A percentile compares a stretch with the other conserved stretches of the same genome.
These are phyloP conservation scores for Mesorhabditis spiculigera DNA, from an alignment of 2,888 invertebrate species.

Conservation along the genomic window DNA sequence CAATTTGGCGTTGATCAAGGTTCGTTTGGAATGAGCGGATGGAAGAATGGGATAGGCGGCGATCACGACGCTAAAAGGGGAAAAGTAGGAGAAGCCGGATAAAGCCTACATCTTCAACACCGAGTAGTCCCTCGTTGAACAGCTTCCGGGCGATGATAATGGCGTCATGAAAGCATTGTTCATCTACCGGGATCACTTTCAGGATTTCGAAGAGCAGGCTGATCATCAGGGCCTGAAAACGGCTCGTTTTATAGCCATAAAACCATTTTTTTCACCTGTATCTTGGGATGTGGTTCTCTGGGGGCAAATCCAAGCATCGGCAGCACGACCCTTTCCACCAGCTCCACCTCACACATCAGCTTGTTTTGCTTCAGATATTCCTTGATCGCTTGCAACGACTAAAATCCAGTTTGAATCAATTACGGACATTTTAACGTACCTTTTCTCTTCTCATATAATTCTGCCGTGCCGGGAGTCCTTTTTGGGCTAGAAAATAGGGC, in stretches of 20 bases:
- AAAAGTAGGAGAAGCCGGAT: background rate
- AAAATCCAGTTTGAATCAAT: background rate
- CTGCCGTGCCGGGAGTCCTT: background rate
- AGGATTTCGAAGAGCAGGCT: background rate
- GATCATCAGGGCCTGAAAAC: background rate
- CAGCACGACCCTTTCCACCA: background rate
- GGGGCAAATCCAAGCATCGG: background rate
- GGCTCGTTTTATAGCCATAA: too few species aligned
- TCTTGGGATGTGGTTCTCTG: background rate
- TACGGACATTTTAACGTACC: background rate
- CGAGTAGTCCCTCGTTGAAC: background rate
- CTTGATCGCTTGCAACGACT: background rate
- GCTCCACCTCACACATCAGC: background rate
- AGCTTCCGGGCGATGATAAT: background rate
- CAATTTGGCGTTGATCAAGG: too few species aligned
- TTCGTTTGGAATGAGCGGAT: background rate
- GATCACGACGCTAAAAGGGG: background rate
- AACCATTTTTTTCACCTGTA: background rate
- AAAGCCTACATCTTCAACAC: background rate
- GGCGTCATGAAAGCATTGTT: too few species aligned
- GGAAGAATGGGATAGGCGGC: background rate
- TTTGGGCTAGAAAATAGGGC: background rate
- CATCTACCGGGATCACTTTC: background rate
- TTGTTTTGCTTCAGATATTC: background rate
- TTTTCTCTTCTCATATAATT: background rate